phyloP scores from a whole-genome alignment of 1,140 invertebrate species.

The Bombus affinis region DNA sequence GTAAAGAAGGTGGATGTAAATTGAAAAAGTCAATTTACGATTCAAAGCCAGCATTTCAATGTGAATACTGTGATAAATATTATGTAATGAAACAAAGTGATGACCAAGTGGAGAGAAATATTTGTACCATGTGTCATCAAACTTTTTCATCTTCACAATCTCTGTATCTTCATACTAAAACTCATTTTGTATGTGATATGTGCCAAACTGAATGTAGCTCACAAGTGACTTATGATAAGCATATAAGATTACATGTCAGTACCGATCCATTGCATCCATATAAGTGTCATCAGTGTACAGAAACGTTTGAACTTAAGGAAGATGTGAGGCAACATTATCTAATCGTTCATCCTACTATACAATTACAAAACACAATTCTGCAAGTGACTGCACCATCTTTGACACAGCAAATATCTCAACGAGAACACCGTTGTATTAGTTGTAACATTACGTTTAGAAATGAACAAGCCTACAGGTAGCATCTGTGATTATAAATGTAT shows the following conservation, averaged over 20 bases:
- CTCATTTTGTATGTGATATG: slow-evolving; percentile 73
- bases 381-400: slow-evolving; percentile 26
- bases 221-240: slow-evolving; percentile 67
- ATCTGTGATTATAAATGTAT: not conserved
- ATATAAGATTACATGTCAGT: slow-evolving; percentile 69
- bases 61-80: slow-evolving; percentile 58
- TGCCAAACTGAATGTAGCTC: slow-evolving; percentile 69
- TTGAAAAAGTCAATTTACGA: slow-evolving; percentile 54
- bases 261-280: slow-evolving; percentile 69
- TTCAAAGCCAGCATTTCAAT: slow-evolving; percentile 54
- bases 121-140: slow-evolving; percentile 63
- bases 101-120: slow-evolving; percentile 4
- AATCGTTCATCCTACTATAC: slow-evolving; percentile 47
- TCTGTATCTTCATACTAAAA: slow-evolving; percentile 67
- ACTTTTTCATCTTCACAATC: slow-evolving; percentile 56
- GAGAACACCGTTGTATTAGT: slow-evolving; percentile 54
- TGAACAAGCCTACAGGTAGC: slow-evolving; percentile 70
- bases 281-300: slow-evolving; percentile 74
- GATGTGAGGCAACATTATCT: slow-evolving; percentile 65
- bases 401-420: slow-evolving; percentile 14
- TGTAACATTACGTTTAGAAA: slow-evolving; percentile 69
- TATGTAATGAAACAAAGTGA: slow-evolving; percentile 39
- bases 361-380: slow-evolving; percentile 26
- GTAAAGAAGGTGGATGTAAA: slow-evolving; percentile 52
- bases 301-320: slow-evolving; percentile 70